These are phyloP conservation scores for Rotaria magnacalcarata DNA, from an alignment of 2,888 invertebrate genomes.

Conservation along the genomic window DNA sequence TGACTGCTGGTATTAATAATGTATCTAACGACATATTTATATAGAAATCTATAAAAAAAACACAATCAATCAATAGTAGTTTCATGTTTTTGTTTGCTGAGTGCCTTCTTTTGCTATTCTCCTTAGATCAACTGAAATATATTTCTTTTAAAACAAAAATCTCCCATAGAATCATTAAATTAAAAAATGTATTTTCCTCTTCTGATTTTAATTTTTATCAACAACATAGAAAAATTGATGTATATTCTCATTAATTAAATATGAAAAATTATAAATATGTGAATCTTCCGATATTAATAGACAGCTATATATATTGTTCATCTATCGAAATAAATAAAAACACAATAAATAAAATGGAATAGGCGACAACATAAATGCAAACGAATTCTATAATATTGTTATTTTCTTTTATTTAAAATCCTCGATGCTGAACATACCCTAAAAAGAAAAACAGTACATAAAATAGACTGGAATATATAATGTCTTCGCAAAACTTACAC, in stretches of 20 bases:
- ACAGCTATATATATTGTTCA: not conserved
- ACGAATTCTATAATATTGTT: not conserved
- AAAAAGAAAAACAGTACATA: not conserved
- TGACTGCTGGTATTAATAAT: not conserved
- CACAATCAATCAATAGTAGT: too few species aligned
- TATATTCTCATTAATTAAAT: not conserved
- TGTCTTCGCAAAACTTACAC: not conserved
- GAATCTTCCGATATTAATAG: not conserved
- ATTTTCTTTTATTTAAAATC: not conserved
- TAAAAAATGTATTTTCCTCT: too few species aligned
- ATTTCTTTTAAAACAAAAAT: too few species aligned
- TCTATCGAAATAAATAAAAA: constrained; percentile 1
- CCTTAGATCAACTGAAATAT: too few species aligned
- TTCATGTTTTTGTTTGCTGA: too few species aligned
- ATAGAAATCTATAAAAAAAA: not conserved
- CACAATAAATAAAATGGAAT: not conserved
- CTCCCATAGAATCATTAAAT: too few species aligned
- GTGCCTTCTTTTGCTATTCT: too few species aligned
- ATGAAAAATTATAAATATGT: not conserved
- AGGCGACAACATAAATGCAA: not conserved
- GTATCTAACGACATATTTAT: not conserved
- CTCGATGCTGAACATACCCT: not conserved
- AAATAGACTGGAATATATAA: too few species aligned
- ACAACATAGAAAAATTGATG: too few species aligned
- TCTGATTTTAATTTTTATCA: too few species aligned